A percentile compares a stretch with the other conserved stretches of the same genome.
Evolutionary conservation across 2,797 vertebrate species (phyloP).

Genomic region (Melanotaenia parkinsoni): DNA sequence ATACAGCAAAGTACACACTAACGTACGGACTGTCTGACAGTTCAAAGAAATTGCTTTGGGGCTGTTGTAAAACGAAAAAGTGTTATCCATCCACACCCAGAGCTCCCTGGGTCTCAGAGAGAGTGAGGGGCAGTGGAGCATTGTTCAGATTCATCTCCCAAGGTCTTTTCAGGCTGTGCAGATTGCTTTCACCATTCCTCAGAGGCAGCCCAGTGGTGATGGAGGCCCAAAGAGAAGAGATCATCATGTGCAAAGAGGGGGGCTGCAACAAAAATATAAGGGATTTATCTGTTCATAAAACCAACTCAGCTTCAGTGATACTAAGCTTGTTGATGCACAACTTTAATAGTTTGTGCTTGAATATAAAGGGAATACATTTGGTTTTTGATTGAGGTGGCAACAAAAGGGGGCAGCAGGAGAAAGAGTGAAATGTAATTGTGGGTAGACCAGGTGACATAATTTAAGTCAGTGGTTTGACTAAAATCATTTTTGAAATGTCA

Average conservation of each 20-base stretch:
- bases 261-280: conserved; percentile 24
- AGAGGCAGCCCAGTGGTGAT: conserved; percentile 47
- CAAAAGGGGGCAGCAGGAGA: conserved; percentile 14
- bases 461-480: conserved; percentile 31
- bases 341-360: conserved; percentile 2
- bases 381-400: conserved; percentile 26
- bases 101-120: conserved; percentile 38
- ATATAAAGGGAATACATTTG: conserved; percentile 16
- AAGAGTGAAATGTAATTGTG: conserved; percentile 11
- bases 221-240: conserved; percentile 51
- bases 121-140: conserved; percentile 45
- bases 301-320: conserved; percentile 23
- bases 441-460: neutral
- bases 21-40: conserved; percentile 22
- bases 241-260: conserved; percentile 34
- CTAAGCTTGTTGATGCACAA: conserved; percentile 15
- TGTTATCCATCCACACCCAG: conserved; percentile 39
- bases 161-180: conserved; percentile 52
- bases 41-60: conserved; percentile 49
- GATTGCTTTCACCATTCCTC: conserved; percentile 64
- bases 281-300: conserved; percentile 41
- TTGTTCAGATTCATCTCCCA: conserved; percentile 68
- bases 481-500: conserved; percentile 28
- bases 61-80: conserved; percentile 40
- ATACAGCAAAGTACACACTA: neutral